A percentile compares a stretch with the other conserved stretches of the same genome.
phyloP scores from a whole-genome alignment of 2,888 invertebrate genomes.

The Deilephila porcellus region DNA sequence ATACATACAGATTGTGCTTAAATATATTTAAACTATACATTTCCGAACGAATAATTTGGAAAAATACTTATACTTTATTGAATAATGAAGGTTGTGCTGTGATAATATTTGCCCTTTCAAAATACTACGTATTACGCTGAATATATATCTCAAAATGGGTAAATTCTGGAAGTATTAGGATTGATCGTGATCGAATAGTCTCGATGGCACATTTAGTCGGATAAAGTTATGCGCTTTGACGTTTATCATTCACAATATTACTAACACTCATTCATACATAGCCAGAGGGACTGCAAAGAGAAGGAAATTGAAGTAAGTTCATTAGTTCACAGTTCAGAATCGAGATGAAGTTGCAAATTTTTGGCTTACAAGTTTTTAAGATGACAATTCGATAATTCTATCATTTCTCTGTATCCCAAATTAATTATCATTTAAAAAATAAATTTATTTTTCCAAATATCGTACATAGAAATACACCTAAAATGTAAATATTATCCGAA shows the following conservation, averaged over 20 bases:
- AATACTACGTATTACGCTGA: neutral
- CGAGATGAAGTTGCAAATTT: neutral
- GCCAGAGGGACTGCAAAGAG: neutral
- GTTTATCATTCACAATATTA: neutral
- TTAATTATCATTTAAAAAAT: conserved; percentile 31
- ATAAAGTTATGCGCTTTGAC: too few relatives aligned
- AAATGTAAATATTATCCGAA: conserved; percentile 22
- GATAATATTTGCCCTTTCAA: neutral
- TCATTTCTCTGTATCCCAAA: neutral
- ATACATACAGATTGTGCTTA: conserved; percentile 48
- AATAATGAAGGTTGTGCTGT: neutral
- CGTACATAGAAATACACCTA: conserved; percentile 5
- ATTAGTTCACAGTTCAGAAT: neutral
- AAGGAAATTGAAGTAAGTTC: neutral
- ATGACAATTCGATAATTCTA: neutral
- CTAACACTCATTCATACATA: neutral
- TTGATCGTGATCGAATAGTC: neutral
- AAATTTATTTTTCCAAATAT: neutral
- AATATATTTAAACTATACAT: conserved; percentile 44
- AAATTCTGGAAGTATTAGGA: neutral
- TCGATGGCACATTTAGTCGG: neutral
- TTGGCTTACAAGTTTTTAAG: neutral
- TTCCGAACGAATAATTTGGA: conserved; percentile 29
- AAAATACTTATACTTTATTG: neutral
- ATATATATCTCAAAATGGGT: neutral